phyloP scores from a whole-genome alignment of 2,113 vertebrate species.

The Noctilio leporinus region DNA sequence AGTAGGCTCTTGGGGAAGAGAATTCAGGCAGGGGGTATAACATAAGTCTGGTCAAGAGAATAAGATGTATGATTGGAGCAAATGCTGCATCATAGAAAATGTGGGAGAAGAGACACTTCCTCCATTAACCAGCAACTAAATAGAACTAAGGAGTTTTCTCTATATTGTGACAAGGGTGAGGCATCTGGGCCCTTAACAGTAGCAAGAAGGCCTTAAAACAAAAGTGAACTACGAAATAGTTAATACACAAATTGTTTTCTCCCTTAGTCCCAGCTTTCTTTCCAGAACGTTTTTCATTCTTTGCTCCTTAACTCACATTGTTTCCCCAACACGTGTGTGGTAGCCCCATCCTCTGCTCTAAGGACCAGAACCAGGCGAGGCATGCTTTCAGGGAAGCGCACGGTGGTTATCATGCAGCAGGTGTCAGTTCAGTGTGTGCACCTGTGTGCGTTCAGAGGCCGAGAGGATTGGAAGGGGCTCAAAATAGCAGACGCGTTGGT shows the following conservation, averaged over 20 bases:
- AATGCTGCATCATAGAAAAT: background rate
- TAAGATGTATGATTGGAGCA: background rate
- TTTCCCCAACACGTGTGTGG: background rate
- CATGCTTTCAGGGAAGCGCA: rapidly evolving
- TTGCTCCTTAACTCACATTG: background rate
- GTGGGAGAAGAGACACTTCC: background rate
- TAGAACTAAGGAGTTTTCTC: background rate
- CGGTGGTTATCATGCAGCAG: background rate
- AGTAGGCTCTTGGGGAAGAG: background rate
- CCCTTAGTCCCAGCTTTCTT: background rate
- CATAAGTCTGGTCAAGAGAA: background rate
- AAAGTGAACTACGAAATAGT: background rate
- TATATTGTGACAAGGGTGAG: background rate
- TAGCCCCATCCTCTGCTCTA: background rate
- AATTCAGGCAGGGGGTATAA: background rate
- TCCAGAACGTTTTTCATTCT: background rate
- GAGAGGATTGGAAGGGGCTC: background rate
- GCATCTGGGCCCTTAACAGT: background rate
- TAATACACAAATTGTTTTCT: background rate
- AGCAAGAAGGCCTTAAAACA: background rate
- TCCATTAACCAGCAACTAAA: background rate
- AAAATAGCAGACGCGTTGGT: background rate
- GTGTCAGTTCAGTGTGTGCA: background rate
- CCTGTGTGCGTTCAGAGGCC: background rate
- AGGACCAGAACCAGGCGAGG: background rate